A percentile compares a stretch with the other conserved stretches of the same genome.
phyloP scores from a whole-genome alignment of 1,140 invertebrate genomes.

The Euschistus heros region DNA sequence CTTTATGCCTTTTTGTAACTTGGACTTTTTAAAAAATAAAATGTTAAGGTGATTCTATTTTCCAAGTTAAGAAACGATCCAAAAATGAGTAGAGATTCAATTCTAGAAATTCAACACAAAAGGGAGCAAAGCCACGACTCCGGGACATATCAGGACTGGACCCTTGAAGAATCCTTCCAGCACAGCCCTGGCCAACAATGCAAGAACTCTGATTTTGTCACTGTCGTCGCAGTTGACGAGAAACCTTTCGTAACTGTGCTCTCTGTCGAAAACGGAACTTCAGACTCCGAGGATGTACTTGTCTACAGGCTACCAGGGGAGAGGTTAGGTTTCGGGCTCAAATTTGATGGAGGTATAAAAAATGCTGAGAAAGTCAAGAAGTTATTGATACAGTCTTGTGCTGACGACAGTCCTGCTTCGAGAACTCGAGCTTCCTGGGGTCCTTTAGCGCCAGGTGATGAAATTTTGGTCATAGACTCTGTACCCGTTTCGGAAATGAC shows the following conservation, averaged over 20 bases:
- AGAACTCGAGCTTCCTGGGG: constrained; percentile 69
- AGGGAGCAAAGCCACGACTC: constrained; percentile 33
- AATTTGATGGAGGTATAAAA: constrained; percentile 80
- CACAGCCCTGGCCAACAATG: background rate
- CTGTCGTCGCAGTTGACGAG: constrained; percentile 54
- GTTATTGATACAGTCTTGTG: constrained; percentile 80
- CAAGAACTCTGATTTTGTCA: constrained; percentile 41
- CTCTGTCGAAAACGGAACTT: constrained; percentile 32
- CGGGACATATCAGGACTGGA: constrained; percentile 33
- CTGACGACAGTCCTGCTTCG: constrained; percentile 75
- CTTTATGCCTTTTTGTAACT: too few species aligned
- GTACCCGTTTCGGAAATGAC: constrained; percentile 64
- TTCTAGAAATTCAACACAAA: constrained; percentile 30
- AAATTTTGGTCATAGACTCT: constrained; percentile 76
- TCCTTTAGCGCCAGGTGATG: constrained; percentile 66
- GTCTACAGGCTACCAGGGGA: constrained; percentile 79
- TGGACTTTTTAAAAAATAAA: too few species aligned
- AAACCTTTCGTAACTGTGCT: constrained; percentile 40
- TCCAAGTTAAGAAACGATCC: background rate
- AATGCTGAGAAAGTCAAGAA: constrained; percentile 57
- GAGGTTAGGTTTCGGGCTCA: constrained; percentile 77
- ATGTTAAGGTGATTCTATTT: too few species aligned
- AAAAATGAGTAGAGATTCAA: constrained; percentile 11
- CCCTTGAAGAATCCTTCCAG: constrained; percentile 25
- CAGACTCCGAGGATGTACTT: constrained; percentile 54